phyloP scores from a whole-genome alignment of 2,797 vertebrate genomes.

The Pampus argenteus region DNA sequence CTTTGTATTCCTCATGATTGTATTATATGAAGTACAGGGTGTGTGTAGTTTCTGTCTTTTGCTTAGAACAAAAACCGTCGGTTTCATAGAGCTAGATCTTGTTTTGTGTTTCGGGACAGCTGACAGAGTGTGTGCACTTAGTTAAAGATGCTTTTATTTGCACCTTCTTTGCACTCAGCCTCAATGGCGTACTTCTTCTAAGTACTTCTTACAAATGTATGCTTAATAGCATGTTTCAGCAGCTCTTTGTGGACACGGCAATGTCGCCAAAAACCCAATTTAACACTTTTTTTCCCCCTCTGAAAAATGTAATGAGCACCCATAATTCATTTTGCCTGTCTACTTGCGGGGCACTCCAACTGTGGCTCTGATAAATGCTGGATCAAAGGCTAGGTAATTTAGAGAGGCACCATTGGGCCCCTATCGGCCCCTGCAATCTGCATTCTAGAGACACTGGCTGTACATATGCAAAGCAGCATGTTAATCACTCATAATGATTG shows the following conservation, averaged over 20 bases:
- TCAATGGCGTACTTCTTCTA: conserved; percentile 3
- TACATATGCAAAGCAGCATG: conserved; percentile 83
- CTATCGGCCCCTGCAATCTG: conserved; percentile 75
- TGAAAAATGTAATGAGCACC: conserved; percentile 71
- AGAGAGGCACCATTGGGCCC: conserved; percentile 74
- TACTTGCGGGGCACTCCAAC: conserved; percentile 64
- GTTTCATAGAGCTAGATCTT: conserved; percentile 15
- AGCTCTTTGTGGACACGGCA: conserved; percentile 30
- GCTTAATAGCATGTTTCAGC: conserved; percentile 34
- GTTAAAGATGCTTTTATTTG: conserved; percentile 18
- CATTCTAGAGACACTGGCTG: conserved; percentile 75
- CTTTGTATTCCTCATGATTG: conserved; percentile 20
- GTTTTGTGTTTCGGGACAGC: conserved; percentile 8
- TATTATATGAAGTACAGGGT: conserved; percentile 4
- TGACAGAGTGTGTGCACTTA: neutral
- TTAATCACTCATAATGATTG: conserved; percentile 83
- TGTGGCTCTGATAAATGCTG: conserved; percentile 74
- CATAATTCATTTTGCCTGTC: conserved; percentile 77
- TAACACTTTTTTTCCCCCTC: conserved; percentile 47
- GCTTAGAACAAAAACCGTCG: neutral
- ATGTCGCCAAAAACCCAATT: conserved; percentile 41
- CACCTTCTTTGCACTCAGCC: conserved; percentile 7
- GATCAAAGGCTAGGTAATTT: conserved; percentile 84
- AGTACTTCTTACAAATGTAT: conserved; percentile 18
- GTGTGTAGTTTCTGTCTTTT: conserved; percentile 6